A percentile compares a stretch with the other conserved stretches of the same genome.
Conservation (phyloP, 2,113 vertebrate genomes). For the Chaetorhynchus papuensis region DNA sequence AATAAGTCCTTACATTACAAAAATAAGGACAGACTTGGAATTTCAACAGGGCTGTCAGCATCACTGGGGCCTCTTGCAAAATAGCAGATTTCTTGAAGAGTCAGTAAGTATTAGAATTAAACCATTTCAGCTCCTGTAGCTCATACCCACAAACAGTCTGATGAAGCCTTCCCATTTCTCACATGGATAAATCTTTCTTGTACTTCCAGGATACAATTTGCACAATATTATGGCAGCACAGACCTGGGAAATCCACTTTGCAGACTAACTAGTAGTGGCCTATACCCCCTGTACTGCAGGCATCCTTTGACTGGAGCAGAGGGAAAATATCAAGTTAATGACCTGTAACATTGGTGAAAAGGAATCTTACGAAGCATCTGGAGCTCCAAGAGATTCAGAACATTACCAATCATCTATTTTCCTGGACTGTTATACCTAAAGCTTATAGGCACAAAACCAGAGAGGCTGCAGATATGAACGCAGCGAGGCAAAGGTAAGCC, state of each 20-base stretch:
- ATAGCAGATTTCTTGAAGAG: background rate
- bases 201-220: background rate
- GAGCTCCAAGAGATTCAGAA: background rate
- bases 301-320: background rate
- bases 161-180: background rate
- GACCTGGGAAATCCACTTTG: background rate
- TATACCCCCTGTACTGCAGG: background rate
- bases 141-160: background rate
- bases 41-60: background rate
- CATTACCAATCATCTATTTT: background rate
- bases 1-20: fast-evolving
- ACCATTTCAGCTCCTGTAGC: background rate
- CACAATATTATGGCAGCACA: background rate
- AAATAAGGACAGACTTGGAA: background rate
- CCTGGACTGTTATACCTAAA: background rate
- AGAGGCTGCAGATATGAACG: background rate
- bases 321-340: background rate
- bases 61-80: background rate
- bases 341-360: background rate
- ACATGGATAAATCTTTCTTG: background rate
- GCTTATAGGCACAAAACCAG: background rate
- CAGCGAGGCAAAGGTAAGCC: background rate
- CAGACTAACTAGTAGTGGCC: background rate
- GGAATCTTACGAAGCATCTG: background rate
- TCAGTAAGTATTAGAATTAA: background rate